Evolutionary conservation across 2,888 invertebrate genomes (phyloP).

Genomic region (Torymus aiolomorphi): DNA sequence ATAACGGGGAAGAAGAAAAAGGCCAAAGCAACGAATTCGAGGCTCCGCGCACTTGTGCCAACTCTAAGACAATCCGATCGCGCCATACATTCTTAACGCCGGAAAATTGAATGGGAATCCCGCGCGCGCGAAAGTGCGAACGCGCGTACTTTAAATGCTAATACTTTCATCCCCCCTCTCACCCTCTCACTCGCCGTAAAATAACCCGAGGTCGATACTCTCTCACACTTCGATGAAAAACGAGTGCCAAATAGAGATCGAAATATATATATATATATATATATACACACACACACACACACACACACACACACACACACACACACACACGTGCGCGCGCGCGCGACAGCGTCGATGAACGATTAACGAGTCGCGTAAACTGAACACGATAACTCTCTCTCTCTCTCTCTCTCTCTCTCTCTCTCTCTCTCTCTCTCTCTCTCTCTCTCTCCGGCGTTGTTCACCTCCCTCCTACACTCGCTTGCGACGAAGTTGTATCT

Average conservation of each 20-base stretch:
- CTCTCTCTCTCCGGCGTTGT: not conserved
- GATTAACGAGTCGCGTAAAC: not conserved
- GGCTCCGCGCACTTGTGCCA: not conserved
- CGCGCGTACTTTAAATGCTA: constrained; percentile 32
- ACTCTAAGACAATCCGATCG: constrained; percentile 39
- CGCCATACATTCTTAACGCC: not conserved
- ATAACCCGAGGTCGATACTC: no score
- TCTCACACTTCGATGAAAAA: no score
- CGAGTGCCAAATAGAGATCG: no score
- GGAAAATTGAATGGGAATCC: constrained; percentile 31
- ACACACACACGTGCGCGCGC: no score
- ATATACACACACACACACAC: no score
- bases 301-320: no score
- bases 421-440: not conserved
- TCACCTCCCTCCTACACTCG: no score
- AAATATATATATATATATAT: no score
- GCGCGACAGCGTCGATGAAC: no score
- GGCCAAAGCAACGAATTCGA: not conserved
- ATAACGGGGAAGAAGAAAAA: constrained; percentile 16
- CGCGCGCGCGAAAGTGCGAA: not conserved
- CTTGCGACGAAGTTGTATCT: constrained; percentile 3
- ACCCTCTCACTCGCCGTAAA: not conserved
- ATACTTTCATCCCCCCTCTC: constrained; percentile 9
- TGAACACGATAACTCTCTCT: constrained; percentile 30
- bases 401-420: no score